These are phyloP conservation scores for Helobdella robusta DNA, from an alignment of 2,888 invertebrate genomes.

Conservation along the genomic window DNA sequence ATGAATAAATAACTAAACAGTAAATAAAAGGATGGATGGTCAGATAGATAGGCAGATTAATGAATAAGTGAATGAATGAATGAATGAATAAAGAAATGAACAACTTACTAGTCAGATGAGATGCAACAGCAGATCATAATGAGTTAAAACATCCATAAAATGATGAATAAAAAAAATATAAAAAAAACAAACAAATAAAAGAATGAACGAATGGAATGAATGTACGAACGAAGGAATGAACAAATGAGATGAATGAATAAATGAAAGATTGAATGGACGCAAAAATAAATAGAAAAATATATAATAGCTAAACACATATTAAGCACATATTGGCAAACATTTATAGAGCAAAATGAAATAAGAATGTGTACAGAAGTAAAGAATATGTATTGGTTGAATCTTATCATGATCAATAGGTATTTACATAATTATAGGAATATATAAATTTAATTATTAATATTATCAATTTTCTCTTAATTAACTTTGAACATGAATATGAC, in stretches of 20 bases:
- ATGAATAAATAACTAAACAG: neutral
- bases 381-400: no score
- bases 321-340: no score
- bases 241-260: neutral
- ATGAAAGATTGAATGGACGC: neutral
- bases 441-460: no score
- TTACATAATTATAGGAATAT: no score
- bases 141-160: no score
- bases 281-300: neutral
- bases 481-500: no score
- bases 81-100: neutral
- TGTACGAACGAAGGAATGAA: neutral
- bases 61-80: neutral
- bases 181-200: neutral
- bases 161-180: neutral
- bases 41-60: neutral
- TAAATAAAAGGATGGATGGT: neutral
- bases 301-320: neutral
- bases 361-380: no score
- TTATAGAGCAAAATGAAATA: no score
- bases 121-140: no score
- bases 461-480: no score
- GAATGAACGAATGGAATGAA: neutral
- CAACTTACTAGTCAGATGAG: neutral
- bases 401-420: no score